Conservation (phyloP, 30 jellyfish, hydroid and myxozoan genomes). For the Chironex yamaguchii region DNA sequence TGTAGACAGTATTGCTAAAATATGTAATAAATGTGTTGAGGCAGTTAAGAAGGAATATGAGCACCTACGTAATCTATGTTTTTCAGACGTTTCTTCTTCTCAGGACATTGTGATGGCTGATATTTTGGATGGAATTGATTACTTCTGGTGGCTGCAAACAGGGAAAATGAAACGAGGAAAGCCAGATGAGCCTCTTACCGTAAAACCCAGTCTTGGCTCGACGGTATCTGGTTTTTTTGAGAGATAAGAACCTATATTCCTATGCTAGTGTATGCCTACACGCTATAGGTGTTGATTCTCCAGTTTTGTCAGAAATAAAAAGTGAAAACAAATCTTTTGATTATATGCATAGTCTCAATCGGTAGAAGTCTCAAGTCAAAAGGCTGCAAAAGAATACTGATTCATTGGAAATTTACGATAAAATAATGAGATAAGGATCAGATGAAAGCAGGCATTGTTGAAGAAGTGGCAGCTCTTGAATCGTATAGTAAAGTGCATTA, state of each 20-base stretch:
- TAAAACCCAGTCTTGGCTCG: conserved; percentile 30
- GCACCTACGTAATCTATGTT: background rate
- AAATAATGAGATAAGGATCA: conserved; percentile 59
- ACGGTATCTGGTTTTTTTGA: conserved; percentile 20
- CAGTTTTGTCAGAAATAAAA: conserved; percentile 44
- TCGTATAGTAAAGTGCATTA: conserved; percentile 38
- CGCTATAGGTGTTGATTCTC: conserved; percentile 12
- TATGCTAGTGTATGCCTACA: conserved; percentile 16
- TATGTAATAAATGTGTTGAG: conserved; percentile 8
- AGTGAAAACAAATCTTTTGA: too few relatives aligned
- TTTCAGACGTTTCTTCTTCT: conserved; percentile 6
- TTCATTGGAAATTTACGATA: conserved; percentile 7
- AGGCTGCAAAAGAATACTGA: conserved; percentile 24
- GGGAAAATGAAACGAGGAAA: conserved; percentile 32
- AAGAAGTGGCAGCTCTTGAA: conserved; percentile 31
- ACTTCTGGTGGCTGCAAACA: conserved; percentile 21
- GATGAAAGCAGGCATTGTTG: conserved; percentile 42
- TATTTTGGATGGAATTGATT: conserved; percentile 40
- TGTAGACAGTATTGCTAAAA: conserved; percentile 9
- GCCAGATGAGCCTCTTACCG: conserved; percentile 36
- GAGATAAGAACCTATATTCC: background rate
- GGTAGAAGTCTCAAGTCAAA: background rate
- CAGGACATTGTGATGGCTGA: background rate
- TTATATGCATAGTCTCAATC: background rate
- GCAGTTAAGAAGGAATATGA: background rate